Percentiles rank a stretch among this genome's conserved stretches.
phyloP scores from a whole-genome alignment of 2,797 vertebrate species.

The Glyptemys insculpta region DNA sequence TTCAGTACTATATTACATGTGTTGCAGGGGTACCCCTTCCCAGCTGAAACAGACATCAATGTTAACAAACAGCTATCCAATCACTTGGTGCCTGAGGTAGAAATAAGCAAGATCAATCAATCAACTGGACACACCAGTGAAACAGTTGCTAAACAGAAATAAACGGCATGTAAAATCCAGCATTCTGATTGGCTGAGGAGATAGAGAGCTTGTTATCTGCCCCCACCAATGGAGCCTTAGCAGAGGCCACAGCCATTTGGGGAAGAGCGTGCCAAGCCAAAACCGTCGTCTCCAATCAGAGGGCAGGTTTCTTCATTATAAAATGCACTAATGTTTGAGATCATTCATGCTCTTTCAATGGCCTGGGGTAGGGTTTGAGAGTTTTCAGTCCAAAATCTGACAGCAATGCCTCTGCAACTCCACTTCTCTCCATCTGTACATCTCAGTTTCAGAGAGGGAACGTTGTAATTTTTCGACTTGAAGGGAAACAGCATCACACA shows the following conservation, averaged over 20 bases:
- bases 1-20: conserved; percentile 95
- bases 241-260: background rate
- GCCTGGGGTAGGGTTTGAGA: background rate
- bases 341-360: background rate
- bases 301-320: background rate
- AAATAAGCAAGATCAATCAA: conserved; percentile 41
- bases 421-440: background rate
- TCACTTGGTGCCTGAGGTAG: background rate
- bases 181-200: background rate
- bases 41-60: conserved; percentile 85
- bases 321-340: background rate
- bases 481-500: background rate
- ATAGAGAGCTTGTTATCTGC: background rate
- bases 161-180: background rate
- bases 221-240: background rate
- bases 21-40: conserved; percentile 93
- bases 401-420: background rate
- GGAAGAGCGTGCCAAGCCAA: background rate
- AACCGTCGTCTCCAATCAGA: background rate
- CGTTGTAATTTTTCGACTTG: background rate
- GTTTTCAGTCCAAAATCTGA: background rate
- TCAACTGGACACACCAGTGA: background rate
- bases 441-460: background rate
- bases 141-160: conserved; percentile 19
- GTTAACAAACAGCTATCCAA: conserved; percentile 61